Evolutionary conservation across 2,888 invertebrate genomes (phyloP), one percentile per base, ranked within the genome.

Genomic region (Odontomyia ornata): DNA sequence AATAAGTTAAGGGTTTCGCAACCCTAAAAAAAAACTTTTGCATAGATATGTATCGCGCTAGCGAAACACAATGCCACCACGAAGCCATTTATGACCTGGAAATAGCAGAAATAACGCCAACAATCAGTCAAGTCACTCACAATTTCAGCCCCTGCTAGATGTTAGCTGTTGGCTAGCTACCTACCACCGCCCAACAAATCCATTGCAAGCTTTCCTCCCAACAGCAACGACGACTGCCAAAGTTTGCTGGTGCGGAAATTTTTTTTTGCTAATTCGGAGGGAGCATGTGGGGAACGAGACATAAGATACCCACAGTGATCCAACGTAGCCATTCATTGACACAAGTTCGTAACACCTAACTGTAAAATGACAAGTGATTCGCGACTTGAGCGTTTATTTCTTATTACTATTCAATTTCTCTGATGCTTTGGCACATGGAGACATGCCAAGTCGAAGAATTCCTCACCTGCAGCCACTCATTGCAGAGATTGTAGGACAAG

Each of bases 341-440:
- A 23, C 18, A 18, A 18, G 60, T 60, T 60, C 60, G 60, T 0
- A 60, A 60, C 15, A 60, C 75, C 72, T 77, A 77, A 77, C 77
- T 73, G 77, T 77, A 75, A 73, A 75, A 25, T 56, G 56, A 27
- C 67, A 47, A 77, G 77, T 62, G 62, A 72, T 36, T 67, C 67
- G 60, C 60, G 9, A 72, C 69, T 76, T n/a, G 56, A 47, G 60
- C 36, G 36, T 5, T 36, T 57, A 46, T 60, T 72, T 23, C 62
- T 72, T 72, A 27, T 60, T 62, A 69, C 62, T 71, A 64, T 23
- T 65, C 30, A 72, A 52, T 77, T 77, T 30, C 23, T 27, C 25
- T 23, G 25, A 9, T 36, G 36, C 60, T 25, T 23, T 18, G 21
- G 60, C 25, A 25, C 21, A 25, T 60, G 11, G 60, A 60, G 60